Evolutionary conservation across 1,140 invertebrate genomes (phyloP), one percentile per base, ranked within the genome.

Genomic region (Diploscapter pachys): DNA sequence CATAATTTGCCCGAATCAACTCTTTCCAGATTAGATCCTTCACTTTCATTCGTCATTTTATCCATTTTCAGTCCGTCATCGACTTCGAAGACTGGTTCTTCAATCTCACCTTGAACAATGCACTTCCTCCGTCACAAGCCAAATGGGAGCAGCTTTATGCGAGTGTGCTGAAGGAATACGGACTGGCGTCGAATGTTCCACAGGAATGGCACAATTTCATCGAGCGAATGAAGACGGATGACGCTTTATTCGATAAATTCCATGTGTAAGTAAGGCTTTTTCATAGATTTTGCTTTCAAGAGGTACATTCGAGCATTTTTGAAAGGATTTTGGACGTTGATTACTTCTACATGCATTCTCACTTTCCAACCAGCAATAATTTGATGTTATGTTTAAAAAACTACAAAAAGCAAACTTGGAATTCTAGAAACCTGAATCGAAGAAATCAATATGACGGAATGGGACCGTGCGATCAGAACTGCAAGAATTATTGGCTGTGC

Each of bases 1-100:
- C 31, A 31, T 31, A 31, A 31, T 0, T 31, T 31, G 31, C 31
- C 31, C 1, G 31, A 31, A 31, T 31, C 31, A 31, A 31, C 1
- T 31, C 31, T 31, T 31, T 31, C 31, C 31, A 31, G 31, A 31
- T 31, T 31, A 31, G 31, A 31, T 31, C 1, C 31, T 1, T 31
- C 31, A 1, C 31, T 31, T 31, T 31, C 1, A 31, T 31, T 31
- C 31, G 0, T 31, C 31, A 31, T 1, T 31, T 31, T 31, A 31
- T 31, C 1, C 3, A 0, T 5, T 79, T 81, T 52, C 73, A 81
- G 81, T 63, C 75, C 74, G 75, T 81, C 8, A 72, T 81, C 11
- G 80, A 82, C 62, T 82, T 73, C 61, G 79, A 76, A 59, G 81
- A 82, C 59, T 82, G 72, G 31, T 82, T 61, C 57, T 67, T 82